Evolutionary conservation across 2,113 vertebrate species (phyloP).

Genomic region (Poecile atricapillus): DNA sequence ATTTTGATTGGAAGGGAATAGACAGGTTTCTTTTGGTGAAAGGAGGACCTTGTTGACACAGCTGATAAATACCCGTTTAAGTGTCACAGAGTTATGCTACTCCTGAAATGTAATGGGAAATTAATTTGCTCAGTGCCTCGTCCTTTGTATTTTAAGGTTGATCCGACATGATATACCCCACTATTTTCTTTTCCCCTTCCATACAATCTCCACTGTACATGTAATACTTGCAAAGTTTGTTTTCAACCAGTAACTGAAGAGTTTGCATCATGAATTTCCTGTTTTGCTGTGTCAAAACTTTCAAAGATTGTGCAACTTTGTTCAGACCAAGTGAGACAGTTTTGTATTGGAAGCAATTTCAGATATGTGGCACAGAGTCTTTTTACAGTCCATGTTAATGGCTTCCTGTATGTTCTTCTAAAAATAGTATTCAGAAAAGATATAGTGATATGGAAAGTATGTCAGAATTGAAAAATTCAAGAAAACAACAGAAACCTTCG

Average conservation of each 20-base stretch:
- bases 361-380: not conserved
- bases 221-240: not conserved
- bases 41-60: not conserved
- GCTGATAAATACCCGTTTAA: not conserved
- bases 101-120: not conserved
- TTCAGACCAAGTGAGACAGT: conserved; percentile 36
- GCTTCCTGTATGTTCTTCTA: not conserved
- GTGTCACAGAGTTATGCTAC: not conserved
- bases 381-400: not conserved
- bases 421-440: not conserved
- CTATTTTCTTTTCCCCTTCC: not conserved
- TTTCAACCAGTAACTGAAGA: not conserved
- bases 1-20: not conserved
- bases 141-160: not conserved
- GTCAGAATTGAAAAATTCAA: not conserved
- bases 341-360: conserved; percentile 9
- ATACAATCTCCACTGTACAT: not conserved
- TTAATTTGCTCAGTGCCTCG: not conserved
- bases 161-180: not conserved
- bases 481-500: not conserved
- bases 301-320: conserved; percentile 71
- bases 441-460: not conserved
- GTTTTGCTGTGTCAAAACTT: conserved; percentile 70
- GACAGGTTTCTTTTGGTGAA: not conserved
- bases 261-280: conserved; percentile 70